Evolutionary conservation across 2,888 invertebrate species (phyloP), one percentile per base, ranked within the genome.

Genomic region (Carpatolechia fugitivella): DNA sequence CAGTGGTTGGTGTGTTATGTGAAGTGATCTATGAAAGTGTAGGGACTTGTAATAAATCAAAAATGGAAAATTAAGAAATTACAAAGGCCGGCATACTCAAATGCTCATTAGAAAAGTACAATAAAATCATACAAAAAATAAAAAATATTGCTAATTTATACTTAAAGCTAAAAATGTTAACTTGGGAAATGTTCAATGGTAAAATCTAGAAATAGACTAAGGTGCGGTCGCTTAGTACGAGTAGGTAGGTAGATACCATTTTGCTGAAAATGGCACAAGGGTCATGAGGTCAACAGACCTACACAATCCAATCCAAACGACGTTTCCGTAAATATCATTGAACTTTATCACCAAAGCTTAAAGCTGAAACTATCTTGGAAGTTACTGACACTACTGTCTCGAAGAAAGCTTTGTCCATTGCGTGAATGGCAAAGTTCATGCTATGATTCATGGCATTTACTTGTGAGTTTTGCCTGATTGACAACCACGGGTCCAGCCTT

Each of bases 141-240:
- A n/a, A n/a, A n/a, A n/a, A n/a, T n/a, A n/a, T n/a, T n/a, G n/a
- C n/a, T n/a, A n/a, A n/a, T n/a, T n/a, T n/a, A n/a, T n/a, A n/a
- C n/a, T n/a, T n/a, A n/a, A n/a, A n/a, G n/a, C n/a, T n/a, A n/a
- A n/a, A n/a, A n/a, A n/a, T n/a, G n/a, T n/a, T n/a, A n/a, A n/a
- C n/a, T n/a, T n/a, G n/a, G n/a, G n/a, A n/a, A n/a, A n/a, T n/a
- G n/a, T n/a, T n/a, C n/a, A n/a, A n/a, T n/a, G n/a, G n/a, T n/a
- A n/a, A n/a, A n/a, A n/a, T n/a, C 13, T 35, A 36, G n/a, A 36
- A 36, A 24, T 36, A 50, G 14, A 50, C 72, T 61, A 75, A 76
- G 83, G 84, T 64, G 80, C 67, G 80, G 77, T 71, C 73, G 68
- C 48, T n/a, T n/a, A n/a, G n/a, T n/a, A n/a, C n/a, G n/a, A n/a